Evolutionary conservation across 1,140 invertebrate species (phyloP).

Genomic region (Nymphalis io): DNA sequence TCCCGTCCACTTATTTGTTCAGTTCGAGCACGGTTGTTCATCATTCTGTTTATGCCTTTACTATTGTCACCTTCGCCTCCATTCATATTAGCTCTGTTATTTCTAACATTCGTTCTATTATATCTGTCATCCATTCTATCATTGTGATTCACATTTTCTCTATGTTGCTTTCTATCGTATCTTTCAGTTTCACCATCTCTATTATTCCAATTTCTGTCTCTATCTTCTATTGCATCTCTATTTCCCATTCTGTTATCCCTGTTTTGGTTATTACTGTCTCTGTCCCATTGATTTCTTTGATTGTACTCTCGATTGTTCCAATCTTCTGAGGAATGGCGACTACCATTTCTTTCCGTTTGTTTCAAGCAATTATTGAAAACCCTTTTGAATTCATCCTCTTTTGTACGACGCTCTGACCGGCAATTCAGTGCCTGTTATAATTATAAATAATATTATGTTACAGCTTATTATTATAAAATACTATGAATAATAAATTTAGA

Average conservation of each 20-base stretch:
- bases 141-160: constrained; percentile 19
- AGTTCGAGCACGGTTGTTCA: constrained; percentile 39
- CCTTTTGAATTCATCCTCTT: constrained; percentile 70
- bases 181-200: constrained; percentile 24
- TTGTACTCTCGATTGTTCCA: constrained; percentile 43
- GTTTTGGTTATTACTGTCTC: constrained; percentile 44
- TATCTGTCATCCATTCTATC: constrained; percentile 19
- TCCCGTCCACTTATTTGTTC: constrained; percentile 48
- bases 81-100: constrained; percentile 26
- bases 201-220: constrained; percentile 40
- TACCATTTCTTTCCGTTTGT: constrained; percentile 52
- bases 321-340: constrained; percentile 44
- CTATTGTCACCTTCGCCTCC: constrained; percentile 17
- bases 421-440: constrained; percentile 69
- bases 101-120: constrained; percentile 14
- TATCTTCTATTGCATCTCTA: constrained; percentile 36
- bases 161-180: constrained; percentile 14
- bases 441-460: neutral
- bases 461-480: neutral
- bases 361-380: constrained; percentile 64
- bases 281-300: constrained; percentile 46
- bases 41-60: constrained; percentile 40
- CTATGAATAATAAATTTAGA: no score
- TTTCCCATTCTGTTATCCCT: constrained; percentile 43
- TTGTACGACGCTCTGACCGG: constrained; percentile 73